A percentile compares a stretch with the other conserved stretches of the same genome.
phyloP scores from a whole-genome alignment of 2,888 invertebrate species.

The Gandaritis pyraliata region DNA sequence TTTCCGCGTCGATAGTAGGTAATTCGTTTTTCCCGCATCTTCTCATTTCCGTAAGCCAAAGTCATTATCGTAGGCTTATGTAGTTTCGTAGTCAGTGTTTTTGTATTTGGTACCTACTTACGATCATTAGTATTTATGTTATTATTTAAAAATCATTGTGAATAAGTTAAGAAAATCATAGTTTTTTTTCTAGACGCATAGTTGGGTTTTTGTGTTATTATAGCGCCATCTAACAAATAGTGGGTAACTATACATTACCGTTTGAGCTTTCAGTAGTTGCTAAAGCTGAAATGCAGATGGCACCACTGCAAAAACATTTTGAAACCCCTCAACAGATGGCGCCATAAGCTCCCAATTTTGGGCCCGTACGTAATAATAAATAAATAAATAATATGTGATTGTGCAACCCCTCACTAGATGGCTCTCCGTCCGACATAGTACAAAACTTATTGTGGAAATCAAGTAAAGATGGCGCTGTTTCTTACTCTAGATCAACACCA shows the following conservation, averaged over 20 bases:
- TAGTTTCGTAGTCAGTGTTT: too few species aligned
- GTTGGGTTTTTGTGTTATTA: background rate
- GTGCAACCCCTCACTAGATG: constrained; percentile 17
- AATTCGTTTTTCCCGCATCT: constrained; percentile 7
- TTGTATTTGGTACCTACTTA: too few species aligned
- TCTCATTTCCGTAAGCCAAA: constrained; percentile 2
- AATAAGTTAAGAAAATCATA: too few species aligned
- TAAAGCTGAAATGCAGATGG: constrained; percentile 15
- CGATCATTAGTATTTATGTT: too few species aligned
- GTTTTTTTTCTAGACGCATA: background rate
- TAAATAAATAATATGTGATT: background rate
- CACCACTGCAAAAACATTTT: constrained; percentile 12
- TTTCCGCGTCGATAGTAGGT: constrained; percentile 21
- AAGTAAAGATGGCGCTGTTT: constrained; percentile 19
- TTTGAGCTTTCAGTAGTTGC: background rate
- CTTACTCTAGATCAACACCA: constrained; percentile 15
- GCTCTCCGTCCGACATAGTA: background rate
- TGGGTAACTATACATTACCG: background rate
- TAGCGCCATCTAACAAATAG: constrained; percentile 35
- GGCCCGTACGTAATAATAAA: background rate
- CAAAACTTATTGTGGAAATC: background rate
- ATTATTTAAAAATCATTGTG: too few species aligned
- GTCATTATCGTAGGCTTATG: background rate
- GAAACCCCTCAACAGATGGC: constrained; percentile 28
- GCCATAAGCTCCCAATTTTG: background rate